Percentiles rank a stretch among this genome's conserved stretches.
phyloP scores from a whole-genome alignment of 2,888 invertebrate species.

The Drosophila gaucha region DNA sequence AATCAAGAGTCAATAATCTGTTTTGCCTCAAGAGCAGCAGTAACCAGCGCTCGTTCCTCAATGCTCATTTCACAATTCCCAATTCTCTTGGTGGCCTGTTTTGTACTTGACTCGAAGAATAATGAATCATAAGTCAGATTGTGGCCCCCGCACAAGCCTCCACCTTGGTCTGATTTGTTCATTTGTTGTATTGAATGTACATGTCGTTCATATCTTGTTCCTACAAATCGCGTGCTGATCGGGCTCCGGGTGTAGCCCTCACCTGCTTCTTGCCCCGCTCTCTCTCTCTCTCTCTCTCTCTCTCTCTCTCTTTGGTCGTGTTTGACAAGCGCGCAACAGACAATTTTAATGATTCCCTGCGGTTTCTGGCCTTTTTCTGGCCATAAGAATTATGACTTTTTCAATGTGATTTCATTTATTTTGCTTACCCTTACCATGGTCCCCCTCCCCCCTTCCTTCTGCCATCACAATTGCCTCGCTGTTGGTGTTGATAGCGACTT shows the following conservation, averaged over 20 bases:
- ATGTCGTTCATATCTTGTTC: conserved; percentile 79
- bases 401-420: conserved; percentile 77
- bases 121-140: conserved; percentile 72
- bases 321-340: conserved; percentile 76
- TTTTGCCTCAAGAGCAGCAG: conserved; percentile 20
- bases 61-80: not conserved
- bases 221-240: conserved; percentile 79
- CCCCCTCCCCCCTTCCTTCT: not conserved
- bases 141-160: not conserved
- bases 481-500: conserved; percentile 76
- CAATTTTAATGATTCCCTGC: conserved; percentile 77
- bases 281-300: conserved; percentile 1
- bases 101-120: conserved; percentile 54
- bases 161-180: conserved; percentile 42
- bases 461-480: conserved; percentile 45
- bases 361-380: conserved; percentile 53
- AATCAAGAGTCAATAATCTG: conserved; percentile 73
- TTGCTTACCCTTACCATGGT: conserved; percentile 30
- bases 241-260: conserved; percentile 25
- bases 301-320: conserved; percentile 37
- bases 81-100: conserved; percentile 40
- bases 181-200: conserved; percentile 74
- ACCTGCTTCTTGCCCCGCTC: conserved; percentile 3
- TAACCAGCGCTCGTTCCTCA: conserved; percentile 3
- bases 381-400: conserved; percentile 76